Evolutionary conservation across 1,140 invertebrate genomes (phyloP).

Genomic region (Scaptomyza montana): DNA sequence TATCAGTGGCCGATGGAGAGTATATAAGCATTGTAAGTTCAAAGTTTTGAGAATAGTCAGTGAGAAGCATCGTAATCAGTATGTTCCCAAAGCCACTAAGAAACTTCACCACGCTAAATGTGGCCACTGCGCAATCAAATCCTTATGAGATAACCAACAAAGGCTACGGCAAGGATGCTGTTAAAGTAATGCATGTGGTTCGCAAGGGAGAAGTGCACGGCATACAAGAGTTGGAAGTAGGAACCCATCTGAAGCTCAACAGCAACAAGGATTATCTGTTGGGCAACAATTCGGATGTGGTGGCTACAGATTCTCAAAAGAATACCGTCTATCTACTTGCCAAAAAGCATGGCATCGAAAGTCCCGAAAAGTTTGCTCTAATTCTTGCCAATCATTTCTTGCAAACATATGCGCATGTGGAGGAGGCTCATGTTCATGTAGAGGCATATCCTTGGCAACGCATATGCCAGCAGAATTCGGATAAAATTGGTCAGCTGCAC

Average conservation of each 20-base stretch:
- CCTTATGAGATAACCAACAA: constrained; percentile 87
- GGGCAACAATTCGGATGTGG: constrained; percentile 88
- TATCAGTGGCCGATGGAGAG: neutral
- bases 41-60: neutral
- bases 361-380: constrained; percentile 89
- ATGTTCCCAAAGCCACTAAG: constrained; percentile 55
- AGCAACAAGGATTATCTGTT: constrained; percentile 87
- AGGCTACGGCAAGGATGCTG: constrained; percentile 90
- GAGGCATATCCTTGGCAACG: constrained; percentile 90
- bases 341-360: constrained; percentile 89
- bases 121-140: constrained; percentile 16
- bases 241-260: constrained; percentile 88
- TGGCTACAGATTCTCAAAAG: constrained; percentile 93
- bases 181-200: constrained; percentile 89
- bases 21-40: constrained; percentile 15
- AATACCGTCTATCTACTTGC: constrained; percentile 92
- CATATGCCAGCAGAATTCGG: constrained; percentile 84
- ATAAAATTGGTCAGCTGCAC: constrained; percentile 85
- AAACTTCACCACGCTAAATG: constrained; percentile 9
- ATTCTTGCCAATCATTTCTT: constrained; percentile 89
- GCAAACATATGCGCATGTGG: constrained; percentile 88
- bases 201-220: constrained; percentile 87
- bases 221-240: constrained; percentile 90
- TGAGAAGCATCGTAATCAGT: constrained; percentile 4
- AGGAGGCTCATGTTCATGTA: constrained; percentile 87